Base-by-base conservation (phyloP, 1,140 invertebrate species). In the Drosophila varians region DNA sequence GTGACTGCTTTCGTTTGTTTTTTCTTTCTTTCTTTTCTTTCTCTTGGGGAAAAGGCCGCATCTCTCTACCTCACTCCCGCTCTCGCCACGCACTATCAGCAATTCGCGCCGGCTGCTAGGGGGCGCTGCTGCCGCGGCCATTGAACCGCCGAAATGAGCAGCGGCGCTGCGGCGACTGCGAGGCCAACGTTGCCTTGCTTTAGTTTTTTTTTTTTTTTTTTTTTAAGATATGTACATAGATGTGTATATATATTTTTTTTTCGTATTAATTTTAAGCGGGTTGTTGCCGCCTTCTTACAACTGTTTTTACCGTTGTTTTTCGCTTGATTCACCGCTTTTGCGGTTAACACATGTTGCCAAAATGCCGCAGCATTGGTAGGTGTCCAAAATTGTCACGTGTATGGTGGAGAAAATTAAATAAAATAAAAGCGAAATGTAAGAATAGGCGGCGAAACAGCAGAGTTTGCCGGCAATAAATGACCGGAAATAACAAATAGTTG, bases 401-500 rank as follows among this genome's bases (percentile, higher is more conserved):
- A 9, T 36, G n/a, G 42, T n/a, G 14, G 45, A 47, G 11, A 58
- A 19, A 58, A 34, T 34, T n/a, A 23, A 48, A 34, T n/a, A 56
- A 34, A 34, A n/a, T 12, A 3, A 31, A 4, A 34, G n/a, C 8
- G 3, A 21, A 23, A 36, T 12, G 14, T n/a, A n/a, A 34, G 16
- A 12, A 3, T 4, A 19, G 28, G n/a, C 16, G 21, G 26, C 18
- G 23, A 42, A 53, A 23, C 23, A 12, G 3, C 5, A 14, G 21
- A 16, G 18, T 46, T 46, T 23, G 16, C 25, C 53, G 56, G 46
- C 61, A 80, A 58, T 68, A 69, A 82, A 56, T 77, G 78, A 65
- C 78, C 73, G 78, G 78, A 82, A 82, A 82, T 82, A 82, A 77
- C 78, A 77, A 82, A 74, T 74, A 82, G 66, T 80, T 80, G 66